Base-by-base conservation (phyloP, 2,797 vertebrate genomes). In the Columba guinea region DNA sequence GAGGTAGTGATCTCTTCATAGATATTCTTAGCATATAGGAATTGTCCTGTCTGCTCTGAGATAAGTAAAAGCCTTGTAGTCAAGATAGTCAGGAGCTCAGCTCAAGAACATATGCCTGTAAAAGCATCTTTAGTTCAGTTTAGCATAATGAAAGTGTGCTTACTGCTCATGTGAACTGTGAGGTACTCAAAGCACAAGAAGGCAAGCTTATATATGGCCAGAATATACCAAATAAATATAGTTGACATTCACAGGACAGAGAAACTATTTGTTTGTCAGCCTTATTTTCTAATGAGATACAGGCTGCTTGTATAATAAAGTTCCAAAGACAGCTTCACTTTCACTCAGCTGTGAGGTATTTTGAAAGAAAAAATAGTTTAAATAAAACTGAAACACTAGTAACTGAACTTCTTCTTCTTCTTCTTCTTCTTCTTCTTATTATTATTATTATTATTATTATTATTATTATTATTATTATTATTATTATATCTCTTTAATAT, bases 261-360 rank as follows among this genome's bases (percentile, higher is more conserved):
- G 32, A 1, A 9, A 9, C 3, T 24, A 53, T 60, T 55, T 39
- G 5, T 60, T 69, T 5, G 0, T 11, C 17, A 70, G 10, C 4
- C 17, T 74, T 68, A 56, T 79, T 74, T 89, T 80, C 8, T 46
- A 70, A 49, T 2, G 2, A 49, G 35, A 41, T 24, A 23, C 6
- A 14, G 1, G 2, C 8, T 87, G 5, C 5, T 75, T 87, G 2
- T 32, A 64, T 37, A 60, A 74, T 10, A 34, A 56, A 34, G 2
- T 51, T 46, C 21, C 26, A 65, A 51, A 74, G 11, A 49, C 7
- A 6, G 2, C 5, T 87, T 91, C 30, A 48, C 0, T 30, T 69
- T 53, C 9, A 51, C 5, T 56, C 13, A 67, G 6, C 9, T 34
- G 2, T n/a, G 11, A 88, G 5, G 13, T 62, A 35, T 46, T 62